Percentiles rank a stretch among this genome's conserved stretches.
phyloP scores from a whole-genome alignment of 2,797 vertebrate species.

The Hydrocynus forskahlii region DNA sequence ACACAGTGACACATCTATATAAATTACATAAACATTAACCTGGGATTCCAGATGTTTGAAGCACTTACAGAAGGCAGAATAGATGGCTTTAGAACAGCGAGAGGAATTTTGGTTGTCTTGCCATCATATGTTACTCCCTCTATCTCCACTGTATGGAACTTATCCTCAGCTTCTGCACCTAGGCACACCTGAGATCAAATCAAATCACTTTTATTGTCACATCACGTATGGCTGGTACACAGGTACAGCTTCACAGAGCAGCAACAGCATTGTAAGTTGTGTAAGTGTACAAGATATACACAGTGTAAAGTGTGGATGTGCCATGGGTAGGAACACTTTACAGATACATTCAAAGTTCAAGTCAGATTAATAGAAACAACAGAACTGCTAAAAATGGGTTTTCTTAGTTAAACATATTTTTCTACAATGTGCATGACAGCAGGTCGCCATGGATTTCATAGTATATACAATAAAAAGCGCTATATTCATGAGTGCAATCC shows the following conservation, averaged over 20 bases:
- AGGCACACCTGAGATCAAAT: slow-evolving; percentile 74
- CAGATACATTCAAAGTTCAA: neutral
- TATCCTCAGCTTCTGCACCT: slow-evolving; percentile 81
- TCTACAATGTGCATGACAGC: neutral
- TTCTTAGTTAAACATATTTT: neutral
- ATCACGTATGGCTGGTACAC: too few species aligned
- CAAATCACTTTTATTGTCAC: too few species aligned
- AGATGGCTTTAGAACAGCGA: slow-evolving; percentile 79
- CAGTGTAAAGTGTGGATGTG: too few species aligned
- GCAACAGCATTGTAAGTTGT: too few species aligned
- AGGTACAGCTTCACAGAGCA: too few species aligned
- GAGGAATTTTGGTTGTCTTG: slow-evolving; percentile 77
- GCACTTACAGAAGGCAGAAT: slow-evolving; percentile 80
- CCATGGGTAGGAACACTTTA: neutral
- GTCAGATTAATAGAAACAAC: too few species aligned
- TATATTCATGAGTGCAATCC: too few species aligned
- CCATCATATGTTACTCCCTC: slow-evolving; percentile 80
- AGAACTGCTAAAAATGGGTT: neutral
- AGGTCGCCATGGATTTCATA: neutral
- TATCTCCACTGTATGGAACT: slow-evolving; percentile 81
- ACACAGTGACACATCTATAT: too few species aligned
- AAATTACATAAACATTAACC: too few species aligned
- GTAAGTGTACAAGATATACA: too few species aligned
- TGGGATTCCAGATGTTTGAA: neutral
- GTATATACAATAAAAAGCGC: neutral